These are phyloP conservation scores for Polydrusus cervinus DNA, from an alignment of 2,888 invertebrate species.

Conservation along the genomic window DNA sequence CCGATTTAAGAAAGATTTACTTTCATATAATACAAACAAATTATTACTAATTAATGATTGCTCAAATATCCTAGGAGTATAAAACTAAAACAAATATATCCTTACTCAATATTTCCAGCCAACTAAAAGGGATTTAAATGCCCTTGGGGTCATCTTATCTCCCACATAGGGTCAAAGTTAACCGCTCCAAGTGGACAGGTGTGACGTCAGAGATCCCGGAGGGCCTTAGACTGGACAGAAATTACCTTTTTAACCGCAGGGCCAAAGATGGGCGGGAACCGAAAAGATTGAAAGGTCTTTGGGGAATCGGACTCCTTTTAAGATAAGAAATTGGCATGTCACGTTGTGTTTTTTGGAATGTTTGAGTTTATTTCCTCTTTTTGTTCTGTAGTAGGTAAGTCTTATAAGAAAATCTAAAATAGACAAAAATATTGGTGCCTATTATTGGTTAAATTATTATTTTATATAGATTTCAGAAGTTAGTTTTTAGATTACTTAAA, in stretches of 20 bases:
- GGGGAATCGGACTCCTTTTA: conserved; percentile 47
- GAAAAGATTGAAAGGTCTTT: conserved; percentile 54
- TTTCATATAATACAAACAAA: no score
- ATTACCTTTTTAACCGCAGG: conserved; percentile 56
- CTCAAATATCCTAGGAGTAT: no score
- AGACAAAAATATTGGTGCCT: background rate
- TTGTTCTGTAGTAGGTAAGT: background rate
- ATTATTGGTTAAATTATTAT: no score
- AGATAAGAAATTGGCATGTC: conserved; percentile 54
- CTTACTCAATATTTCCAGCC: conserved; percentile 20
- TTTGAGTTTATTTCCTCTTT: conserved; percentile 30
- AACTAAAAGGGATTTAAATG: conserved; percentile 30
- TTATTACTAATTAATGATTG: no score
- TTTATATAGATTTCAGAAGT: no score
- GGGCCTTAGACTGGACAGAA: conserved; percentile 48
- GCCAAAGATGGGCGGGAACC: conserved; percentile 52
- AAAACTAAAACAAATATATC: background rate
- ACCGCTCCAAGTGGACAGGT: conserved; percentile 54
- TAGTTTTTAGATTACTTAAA: no score
- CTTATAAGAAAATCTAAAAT: conserved; percentile 2
- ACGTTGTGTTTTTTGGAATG: conserved; percentile 43
- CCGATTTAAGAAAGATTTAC: no score
- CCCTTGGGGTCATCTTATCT: conserved; percentile 47
- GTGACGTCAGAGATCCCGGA: conserved; percentile 52
- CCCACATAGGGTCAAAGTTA: conserved; percentile 40